Conservation (phyloP, 2,113 vertebrate species). For the Tinamus guttatus region DNA sequence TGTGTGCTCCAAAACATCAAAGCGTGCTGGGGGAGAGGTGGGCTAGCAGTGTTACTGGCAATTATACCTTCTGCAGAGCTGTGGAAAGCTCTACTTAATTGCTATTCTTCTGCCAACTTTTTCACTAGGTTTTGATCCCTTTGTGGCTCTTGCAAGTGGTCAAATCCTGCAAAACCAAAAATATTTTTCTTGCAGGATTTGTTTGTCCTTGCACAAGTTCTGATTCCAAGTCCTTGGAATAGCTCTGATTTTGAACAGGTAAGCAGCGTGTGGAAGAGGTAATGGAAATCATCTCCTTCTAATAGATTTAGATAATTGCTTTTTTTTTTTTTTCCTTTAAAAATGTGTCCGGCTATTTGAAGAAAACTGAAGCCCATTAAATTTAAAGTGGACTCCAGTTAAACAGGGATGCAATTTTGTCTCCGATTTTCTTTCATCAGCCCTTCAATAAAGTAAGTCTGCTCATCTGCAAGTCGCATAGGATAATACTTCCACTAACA, state of each 20-base stretch:
- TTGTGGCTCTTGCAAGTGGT: not conserved
- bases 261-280: not conserved
- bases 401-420: no score
- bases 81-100: conserved; percentile 7
- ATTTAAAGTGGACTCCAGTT: not conserved
- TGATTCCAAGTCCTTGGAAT: no score
- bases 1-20: conserved; percentile 54
- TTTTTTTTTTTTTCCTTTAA: no score
- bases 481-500: no score
- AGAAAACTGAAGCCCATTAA: not conserved
- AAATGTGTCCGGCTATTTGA: not conserved
- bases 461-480: no score
- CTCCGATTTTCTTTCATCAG: no score
- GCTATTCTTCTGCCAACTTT: not conserved
- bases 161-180: not conserved
- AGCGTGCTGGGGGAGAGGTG: not conserved
- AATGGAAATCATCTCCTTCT: not conserved
- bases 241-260: not conserved
- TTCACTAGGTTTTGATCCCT: not conserved
- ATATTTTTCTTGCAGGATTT: not conserved
- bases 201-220: not conserved
- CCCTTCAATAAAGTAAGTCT: no score
- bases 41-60: not conserved
- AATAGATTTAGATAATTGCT: not conserved
- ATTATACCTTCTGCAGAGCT: not conserved